Percentiles rank a stretch among this genome's conserved stretches.
Conservation (phyloP, 92 coral and sea anemone species). For the Metridium senile region DNA sequence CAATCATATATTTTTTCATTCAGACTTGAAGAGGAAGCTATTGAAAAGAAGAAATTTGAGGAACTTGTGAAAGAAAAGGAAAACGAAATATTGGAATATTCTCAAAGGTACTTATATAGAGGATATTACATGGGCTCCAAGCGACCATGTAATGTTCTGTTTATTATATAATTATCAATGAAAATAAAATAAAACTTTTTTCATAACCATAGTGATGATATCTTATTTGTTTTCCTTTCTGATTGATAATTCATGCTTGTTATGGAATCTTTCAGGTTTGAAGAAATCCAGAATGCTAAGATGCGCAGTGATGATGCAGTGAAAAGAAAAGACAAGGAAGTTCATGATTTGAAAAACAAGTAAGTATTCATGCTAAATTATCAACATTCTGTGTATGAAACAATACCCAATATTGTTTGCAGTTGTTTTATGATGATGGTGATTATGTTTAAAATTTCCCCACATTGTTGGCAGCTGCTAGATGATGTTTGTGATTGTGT, state of each 20-base stretch:
- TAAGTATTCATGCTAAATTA: slow-evolving; percentile 22
- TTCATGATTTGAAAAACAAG: slow-evolving; percentile 87
- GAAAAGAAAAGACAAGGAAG: slow-evolving; percentile 74
- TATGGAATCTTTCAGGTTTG: slow-evolving; percentile 48
- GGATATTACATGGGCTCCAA: neutral
- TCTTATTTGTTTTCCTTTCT: too few relatives aligned
- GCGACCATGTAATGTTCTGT: too few relatives aligned
- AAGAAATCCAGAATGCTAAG: slow-evolving; percentile 62
- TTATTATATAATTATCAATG: too few relatives aligned
- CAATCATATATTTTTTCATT: neutral
- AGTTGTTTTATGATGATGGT: too few relatives aligned
- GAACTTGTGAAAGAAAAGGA: slow-evolving; percentile 62
- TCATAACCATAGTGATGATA: too few relatives aligned
- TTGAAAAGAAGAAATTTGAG: slow-evolving; percentile 64
- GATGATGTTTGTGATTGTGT: too few relatives aligned
- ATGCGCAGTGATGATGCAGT: slow-evolving; percentile 73
- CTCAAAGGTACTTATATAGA: slow-evolving; percentile 13
- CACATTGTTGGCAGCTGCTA: too few relatives aligned
- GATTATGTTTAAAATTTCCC: too few relatives aligned
- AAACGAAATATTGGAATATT: slow-evolving; percentile 61
- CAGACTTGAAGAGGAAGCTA: slow-evolving; percentile 73
- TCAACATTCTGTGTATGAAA: too few relatives aligned
- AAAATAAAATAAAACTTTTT: too few relatives aligned
- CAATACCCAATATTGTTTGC: too few relatives aligned
- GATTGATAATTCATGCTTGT: neutral